Evolutionary conservation across 2,888 invertebrate species (phyloP).

Genomic region (Sarcophaga carnaria): DNA sequence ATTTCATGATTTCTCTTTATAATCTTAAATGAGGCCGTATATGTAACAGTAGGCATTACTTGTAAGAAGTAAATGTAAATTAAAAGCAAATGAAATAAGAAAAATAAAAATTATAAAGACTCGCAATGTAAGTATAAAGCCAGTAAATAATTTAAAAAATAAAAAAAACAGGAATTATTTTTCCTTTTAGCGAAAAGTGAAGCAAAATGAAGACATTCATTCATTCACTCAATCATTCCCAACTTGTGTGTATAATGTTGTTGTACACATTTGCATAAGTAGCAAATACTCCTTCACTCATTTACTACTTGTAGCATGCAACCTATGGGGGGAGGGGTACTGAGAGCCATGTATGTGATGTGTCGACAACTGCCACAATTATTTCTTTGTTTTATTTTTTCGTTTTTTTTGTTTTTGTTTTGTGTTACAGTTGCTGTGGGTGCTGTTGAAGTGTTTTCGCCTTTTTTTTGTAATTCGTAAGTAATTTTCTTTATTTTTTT

Average conservation of each 20-base stretch:
- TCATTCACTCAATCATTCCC: neutral
- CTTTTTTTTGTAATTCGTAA: constrained; percentile 45
- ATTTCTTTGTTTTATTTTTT: constrained; percentile 3
- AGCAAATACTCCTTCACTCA: constrained; percentile 45
- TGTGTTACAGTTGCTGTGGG: constrained; percentile 37
- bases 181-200: constrained; percentile 66
- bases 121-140: neutral
- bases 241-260: no score
- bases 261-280: constrained; percentile 70
- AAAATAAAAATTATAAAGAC: constrained; percentile 18
- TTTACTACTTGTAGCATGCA: constrained; percentile 15
- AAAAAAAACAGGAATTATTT: constrained; percentile 1
- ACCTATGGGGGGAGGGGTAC: neutral
- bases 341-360: neutral
- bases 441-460: constrained; percentile 43
- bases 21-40: neutral
- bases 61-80: constrained; percentile 59
- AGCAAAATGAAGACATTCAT: constrained; percentile 66
- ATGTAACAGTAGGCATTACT: constrained; percentile 39
- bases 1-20: no score
- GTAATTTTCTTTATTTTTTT: constrained; percentile 50
- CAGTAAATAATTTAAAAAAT: constrained; percentile 61
- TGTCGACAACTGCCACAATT: constrained; percentile 57
- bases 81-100: constrained; percentile 37
- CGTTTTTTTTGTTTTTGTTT: neutral